Evolutionary conservation across 2,113 vertebrate species (phyloP).

Genomic region (Mesitornis unicolor): DNA sequence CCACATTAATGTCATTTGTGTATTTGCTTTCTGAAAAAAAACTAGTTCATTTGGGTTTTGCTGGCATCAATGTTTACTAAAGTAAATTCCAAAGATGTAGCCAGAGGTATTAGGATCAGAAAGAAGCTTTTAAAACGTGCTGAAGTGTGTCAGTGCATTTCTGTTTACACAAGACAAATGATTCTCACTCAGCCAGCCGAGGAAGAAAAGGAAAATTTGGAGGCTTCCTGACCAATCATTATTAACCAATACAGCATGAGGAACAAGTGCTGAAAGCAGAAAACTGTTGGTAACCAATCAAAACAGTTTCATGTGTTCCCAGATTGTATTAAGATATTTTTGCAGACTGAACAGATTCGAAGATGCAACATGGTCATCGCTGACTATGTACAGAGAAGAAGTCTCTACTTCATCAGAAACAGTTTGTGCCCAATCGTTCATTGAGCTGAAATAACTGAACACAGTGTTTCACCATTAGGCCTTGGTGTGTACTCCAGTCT

Average conservation of each 20-base stretch:
- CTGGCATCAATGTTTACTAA: slow-evolving; percentile 10
- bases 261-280: background rate
- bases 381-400: background rate
- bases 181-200: background rate
- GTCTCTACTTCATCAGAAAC: background rate
- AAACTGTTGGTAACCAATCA: background rate
- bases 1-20: background rate
- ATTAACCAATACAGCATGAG: background rate
- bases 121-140: slow-evolving; percentile 11
- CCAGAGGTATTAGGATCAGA: slow-evolving; percentile 13
- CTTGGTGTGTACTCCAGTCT: background rate
- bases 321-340: background rate
- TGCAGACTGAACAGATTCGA: background rate
- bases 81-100: slow-evolving; percentile 39
- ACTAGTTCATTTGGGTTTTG: background rate
- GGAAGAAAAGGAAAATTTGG: background rate
- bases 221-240: background rate
- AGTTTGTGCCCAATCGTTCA: background rate
- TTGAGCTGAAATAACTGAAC: background rate
- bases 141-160: background rate
- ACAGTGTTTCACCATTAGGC: background rate
- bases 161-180: background rate
- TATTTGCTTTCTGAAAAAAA: background rate
- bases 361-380: background rate
- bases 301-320: background rate